Evolutionary conservation across 2,113 vertebrate species (phyloP), one percentile per base, ranked within the genome.

Genomic region (Heterocephalus glaber): DNA sequence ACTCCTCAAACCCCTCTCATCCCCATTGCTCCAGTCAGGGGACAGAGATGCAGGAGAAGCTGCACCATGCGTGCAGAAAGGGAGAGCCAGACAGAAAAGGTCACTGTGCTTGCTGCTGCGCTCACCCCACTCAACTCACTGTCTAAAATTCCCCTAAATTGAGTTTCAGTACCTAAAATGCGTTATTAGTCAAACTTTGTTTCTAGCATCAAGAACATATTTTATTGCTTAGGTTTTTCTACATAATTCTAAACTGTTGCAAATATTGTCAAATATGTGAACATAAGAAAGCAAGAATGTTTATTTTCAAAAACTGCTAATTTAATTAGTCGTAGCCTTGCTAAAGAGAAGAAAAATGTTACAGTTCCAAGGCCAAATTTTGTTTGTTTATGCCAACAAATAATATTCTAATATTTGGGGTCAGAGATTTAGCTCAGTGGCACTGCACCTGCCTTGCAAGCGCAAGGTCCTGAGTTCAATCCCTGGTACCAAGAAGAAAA

Each of bases 201-300:
- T 96, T 95, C 92, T 83, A 88, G 90, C 7, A 58, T 58, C 66
- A 8, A 92, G 95, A 92, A 82, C 47, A 90, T 86, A 91, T 84
- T 89, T 95, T 68, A 88, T 87, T 88, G 56, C 54, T 92, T 93
- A 80, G n/a, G 33, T 80, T 84, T 95, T 97, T 91, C 92, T 80
- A 90, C 22, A 86, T 86, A 94, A 94, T 86, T 96, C 86, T 89
- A 89, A 95, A 94, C 89, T 95, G 28, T 89, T 95, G 72, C 90
- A 95, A 93, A 88, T 41, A 92, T 22, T 90, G 3, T 54, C 82
- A 91, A 92, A 89, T 56, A 83, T 19, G 16, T 68, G 85, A 54
- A 94, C 61, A 89, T 61, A 80, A 89, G 56, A 91, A 91, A 77
- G 30, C 14, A 92, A 11, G 38, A 94, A 88, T 52, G 56, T 92